A percentile compares a stretch with the other conserved stretches of the same genome.
These are phyloP conservation scores for Microtus pennsylvanicus DNA, from an alignment of 2,113 vertebrate species.

Conservation along the genomic window DNA sequence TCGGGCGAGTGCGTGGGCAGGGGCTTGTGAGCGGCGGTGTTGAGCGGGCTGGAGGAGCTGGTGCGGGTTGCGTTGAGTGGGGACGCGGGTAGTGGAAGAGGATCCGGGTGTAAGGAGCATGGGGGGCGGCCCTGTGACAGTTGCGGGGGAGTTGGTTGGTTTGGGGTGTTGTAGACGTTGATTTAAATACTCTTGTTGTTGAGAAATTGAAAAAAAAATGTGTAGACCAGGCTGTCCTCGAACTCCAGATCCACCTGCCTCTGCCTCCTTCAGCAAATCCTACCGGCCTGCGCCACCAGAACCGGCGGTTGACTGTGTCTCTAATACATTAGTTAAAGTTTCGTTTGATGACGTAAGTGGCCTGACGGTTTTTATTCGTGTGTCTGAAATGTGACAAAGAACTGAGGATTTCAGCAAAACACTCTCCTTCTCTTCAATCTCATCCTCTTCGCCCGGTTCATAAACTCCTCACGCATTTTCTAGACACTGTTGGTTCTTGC, in stretches of 20 bases:
- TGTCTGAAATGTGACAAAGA: not conserved
- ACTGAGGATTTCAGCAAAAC: fast-evolving
- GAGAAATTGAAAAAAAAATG: too few relatives aligned
- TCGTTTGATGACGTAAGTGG: not conserved
- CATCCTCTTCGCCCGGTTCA: not conserved
- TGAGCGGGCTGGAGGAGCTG: not conserved
- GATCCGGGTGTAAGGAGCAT: not conserved
- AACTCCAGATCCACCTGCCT: not conserved
- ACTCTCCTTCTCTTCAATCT: too few relatives aligned
- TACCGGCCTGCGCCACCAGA: not conserved
- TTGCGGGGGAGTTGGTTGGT: not conserved
- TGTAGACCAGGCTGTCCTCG: not conserved
- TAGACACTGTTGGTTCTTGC: not conserved
- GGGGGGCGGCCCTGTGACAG: not conserved
- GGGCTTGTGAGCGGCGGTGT: not conserved
- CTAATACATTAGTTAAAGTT: not conserved
- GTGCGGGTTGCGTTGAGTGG: not conserved
- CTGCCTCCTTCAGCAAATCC: not conserved
- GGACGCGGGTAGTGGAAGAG: too few relatives aligned
- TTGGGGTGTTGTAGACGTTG: not conserved
- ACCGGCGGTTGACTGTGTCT: fast-evolving
- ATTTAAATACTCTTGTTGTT: not conserved
- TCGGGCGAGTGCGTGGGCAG: not conserved
- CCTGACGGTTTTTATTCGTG: fast-evolving
- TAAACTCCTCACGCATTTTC: too few relatives aligned